A percentile compares a stretch with the other conserved stretches of the same genome.
Conservation (phyloP, 2,797 vertebrate genomes). For the Karalla daura region DNA sequence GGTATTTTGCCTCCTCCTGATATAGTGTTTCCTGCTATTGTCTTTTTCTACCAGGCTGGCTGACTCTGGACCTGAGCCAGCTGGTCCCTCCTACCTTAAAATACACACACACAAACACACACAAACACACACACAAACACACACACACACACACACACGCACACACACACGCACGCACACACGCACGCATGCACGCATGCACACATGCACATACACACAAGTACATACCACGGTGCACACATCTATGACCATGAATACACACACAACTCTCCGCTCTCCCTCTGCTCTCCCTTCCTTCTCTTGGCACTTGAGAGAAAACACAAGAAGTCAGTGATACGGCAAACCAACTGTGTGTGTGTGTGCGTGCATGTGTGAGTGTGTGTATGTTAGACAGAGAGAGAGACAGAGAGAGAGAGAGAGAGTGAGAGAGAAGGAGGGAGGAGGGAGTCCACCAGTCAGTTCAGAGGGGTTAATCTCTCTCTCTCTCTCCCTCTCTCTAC, state of each 20-base stretch:
- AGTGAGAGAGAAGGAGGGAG: conserved; percentile 42
- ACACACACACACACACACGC: conserved; percentile 42
- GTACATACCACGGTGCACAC: conserved; percentile 46
- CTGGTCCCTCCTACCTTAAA: conserved; percentile 73
- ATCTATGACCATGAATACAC: conserved; percentile 36
- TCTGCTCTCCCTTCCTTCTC: conserved; percentile 67
- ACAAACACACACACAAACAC: conserved; percentile 25
- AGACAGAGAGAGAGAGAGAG: conserved; percentile 50
- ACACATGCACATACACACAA: conserved; percentile 25
- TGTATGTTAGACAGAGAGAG: conserved; percentile 23
- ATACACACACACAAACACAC: conserved; percentile 53
- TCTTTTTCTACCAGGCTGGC: conserved; percentile 76
- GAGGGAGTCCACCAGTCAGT: conserved; percentile 66
- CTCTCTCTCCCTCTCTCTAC: conserved; percentile 39
- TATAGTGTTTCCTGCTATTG: conserved; percentile 86
- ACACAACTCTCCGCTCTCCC: conserved; percentile 48
- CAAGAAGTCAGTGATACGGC: conserved; percentile 72
- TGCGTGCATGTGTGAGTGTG: conserved; percentile 37
- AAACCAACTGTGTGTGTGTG: conserved; percentile 55
- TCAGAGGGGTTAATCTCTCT: conserved; percentile 68
- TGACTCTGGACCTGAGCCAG: conserved; percentile 72
- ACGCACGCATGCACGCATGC: conserved; percentile 36
- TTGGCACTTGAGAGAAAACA: conserved; percentile 76
- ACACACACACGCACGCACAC: conserved; percentile 40
- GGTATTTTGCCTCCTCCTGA: conserved; percentile 78